Evolutionary conservation across 2,113 vertebrate species (phyloP).

Genomic region (Anoura caudifer): DNA sequence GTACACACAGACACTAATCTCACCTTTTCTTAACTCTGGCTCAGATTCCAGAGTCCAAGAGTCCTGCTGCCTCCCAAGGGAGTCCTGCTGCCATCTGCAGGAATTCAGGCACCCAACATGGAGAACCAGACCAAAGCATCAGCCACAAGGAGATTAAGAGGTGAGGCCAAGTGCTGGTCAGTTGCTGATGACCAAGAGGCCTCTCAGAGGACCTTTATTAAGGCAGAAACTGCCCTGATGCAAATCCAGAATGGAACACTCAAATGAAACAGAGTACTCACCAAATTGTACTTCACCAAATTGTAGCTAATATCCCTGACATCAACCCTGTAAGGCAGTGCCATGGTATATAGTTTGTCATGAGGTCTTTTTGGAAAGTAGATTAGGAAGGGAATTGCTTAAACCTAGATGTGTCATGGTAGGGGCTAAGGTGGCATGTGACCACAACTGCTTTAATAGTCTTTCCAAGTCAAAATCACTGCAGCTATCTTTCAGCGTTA

Average conservation of each 20-base stretch:
- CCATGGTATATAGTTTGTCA: background rate
- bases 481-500: background rate
- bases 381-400: background rate
- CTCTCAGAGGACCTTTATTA: background rate
- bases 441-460: background rate
- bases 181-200: background rate
- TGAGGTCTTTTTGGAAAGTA: background rate
- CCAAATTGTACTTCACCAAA: background rate
- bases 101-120: background rate
- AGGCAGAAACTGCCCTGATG: background rate
- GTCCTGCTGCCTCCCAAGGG: background rate
- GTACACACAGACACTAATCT: background rate
- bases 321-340: background rate
- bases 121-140: background rate
- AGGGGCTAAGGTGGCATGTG: background rate
- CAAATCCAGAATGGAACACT: background rate
- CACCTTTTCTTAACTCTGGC: background rate
- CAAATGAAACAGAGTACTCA: background rate
- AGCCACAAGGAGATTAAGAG: background rate
- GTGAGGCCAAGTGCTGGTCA: background rate
- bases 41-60: background rate
- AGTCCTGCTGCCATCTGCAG: background rate
- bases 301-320: background rate
- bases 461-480: background rate
- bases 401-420: background rate